Evolutionary conservation across 1,140 invertebrate species (phyloP).

Genomic region (Choristoneura fumiferana): DNA sequence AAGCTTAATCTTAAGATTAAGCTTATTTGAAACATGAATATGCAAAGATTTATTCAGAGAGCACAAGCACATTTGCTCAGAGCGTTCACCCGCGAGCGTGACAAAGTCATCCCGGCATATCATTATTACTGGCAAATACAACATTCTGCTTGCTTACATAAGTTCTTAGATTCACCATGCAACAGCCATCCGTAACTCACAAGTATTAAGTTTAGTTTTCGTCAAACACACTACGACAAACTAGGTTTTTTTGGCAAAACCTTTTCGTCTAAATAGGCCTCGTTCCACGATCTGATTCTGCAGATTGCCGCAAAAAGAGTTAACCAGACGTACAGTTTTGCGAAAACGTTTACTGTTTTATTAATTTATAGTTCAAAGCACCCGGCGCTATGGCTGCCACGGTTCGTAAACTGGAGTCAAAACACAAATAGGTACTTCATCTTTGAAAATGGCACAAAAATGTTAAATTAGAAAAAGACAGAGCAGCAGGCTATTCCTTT

Average conservation of each 20-base stretch:
- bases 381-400: background rate
- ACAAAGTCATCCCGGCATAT: constrained; percentile 49
- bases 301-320: constrained; percentile 33
- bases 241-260: background rate
- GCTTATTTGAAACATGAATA: constrained; percentile 28
- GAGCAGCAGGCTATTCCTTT: too few relatives aligned
- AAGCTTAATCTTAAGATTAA: constrained; percentile 22
- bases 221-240: background rate
- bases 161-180: background rate
- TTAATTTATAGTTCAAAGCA: constrained; percentile 30
- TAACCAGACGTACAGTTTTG: constrained; percentile 22
- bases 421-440: too few relatives aligned
- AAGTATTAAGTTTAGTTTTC: background rate
- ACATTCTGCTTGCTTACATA: background rate
- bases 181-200: background rate
- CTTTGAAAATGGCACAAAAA: too few relatives aligned
- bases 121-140: constrained; percentile 35
- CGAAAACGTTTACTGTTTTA: constrained; percentile 23
- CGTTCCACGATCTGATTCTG: constrained; percentile 38
- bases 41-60: constrained; percentile 48
- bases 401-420: too few relatives aligned
- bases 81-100: constrained; percentile 56
- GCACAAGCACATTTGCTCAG: constrained; percentile 48
- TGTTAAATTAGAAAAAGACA: too few relatives aligned
- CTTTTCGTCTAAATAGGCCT: constrained; percentile 24